These are phyloP conservation scores for Drosophila sordidapex DNA, from an alignment of 2,888 invertebrate species.

Conservation along the genomic window DNA sequence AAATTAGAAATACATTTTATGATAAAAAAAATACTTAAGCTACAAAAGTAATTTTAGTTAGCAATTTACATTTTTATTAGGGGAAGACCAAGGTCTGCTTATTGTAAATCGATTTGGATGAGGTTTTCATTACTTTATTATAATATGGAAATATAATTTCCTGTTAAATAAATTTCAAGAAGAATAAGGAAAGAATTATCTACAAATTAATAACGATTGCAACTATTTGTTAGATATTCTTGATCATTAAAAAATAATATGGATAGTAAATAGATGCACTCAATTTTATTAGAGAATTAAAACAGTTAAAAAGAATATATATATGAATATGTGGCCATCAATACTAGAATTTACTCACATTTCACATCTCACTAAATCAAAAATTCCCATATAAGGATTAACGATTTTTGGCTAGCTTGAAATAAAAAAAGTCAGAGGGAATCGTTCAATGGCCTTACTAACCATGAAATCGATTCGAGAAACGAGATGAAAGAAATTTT, in stretches of 20 bases:
- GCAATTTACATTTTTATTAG: neutral
- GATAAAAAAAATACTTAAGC: neutral
- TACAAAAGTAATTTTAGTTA: neutral
- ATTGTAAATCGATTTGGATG: neutral
- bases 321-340: neutral
- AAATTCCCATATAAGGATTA: neutral
- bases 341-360: neutral
- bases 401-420: neutral
- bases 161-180: neutral
- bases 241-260: neutral
- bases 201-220: neutral
- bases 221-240: neutral
- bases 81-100: neutral
- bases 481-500: neutral
- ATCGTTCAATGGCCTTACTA: constrained; percentile 65
- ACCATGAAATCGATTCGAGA: constrained; percentile 42
- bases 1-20: neutral
- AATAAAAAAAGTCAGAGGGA: neutral
- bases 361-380: neutral
- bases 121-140: neutral
- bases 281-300: neutral
- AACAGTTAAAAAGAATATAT: neutral
- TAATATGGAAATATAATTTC: neutral
- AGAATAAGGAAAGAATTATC: neutral
- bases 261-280: neutral